Conservation (phyloP, 2,797 vertebrate genomes). For the Pseudochaenichthys georgianus region DNA sequence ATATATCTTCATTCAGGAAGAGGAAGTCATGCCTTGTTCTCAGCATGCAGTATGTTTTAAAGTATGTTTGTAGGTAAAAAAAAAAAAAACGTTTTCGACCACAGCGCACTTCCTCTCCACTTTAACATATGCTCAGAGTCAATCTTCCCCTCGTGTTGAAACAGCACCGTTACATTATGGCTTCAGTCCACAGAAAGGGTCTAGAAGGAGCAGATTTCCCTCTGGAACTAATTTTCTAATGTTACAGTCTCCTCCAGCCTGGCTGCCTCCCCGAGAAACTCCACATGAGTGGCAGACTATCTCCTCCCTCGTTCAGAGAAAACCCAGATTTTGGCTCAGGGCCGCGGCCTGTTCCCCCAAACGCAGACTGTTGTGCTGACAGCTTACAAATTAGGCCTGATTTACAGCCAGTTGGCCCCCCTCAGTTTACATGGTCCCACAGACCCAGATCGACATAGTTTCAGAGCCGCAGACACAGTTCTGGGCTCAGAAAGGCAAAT, state of each 20-base stretch:
- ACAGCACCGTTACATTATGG: conserved; percentile 70
- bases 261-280: conserved; percentile 78
- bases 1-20: conserved; percentile 38
- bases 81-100: conserved; percentile 58
- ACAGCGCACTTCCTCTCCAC: conserved; percentile 70
- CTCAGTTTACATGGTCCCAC: conserved; percentile 78
- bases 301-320: conserved; percentile 76
- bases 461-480: conserved; percentile 79
- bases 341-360: conserved; percentile 78
- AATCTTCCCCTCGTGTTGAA: conserved; percentile 57
- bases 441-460: conserved; percentile 82
- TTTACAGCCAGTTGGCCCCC: conserved; percentile 85
- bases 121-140: conserved; percentile 71
- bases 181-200: conserved; percentile 64
- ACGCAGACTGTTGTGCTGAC: conserved; percentile 86
- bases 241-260: conserved; percentile 77
- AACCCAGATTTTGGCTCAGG: conserved; percentile 77
- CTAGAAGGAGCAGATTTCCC: conserved; percentile 76
- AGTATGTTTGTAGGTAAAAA: conserved; percentile 51
- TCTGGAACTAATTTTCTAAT: conserved; percentile 89
- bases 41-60: conserved; percentile 56
- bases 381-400: conserved; percentile 88
- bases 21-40: conserved; percentile 58
- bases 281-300: conserved; percentile 81
- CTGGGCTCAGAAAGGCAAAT: conserved; percentile 64